Evolutionary conservation across 2,113 vertebrate genomes (phyloP).

Genomic region (Poeciliopsis prolifica): DNA sequence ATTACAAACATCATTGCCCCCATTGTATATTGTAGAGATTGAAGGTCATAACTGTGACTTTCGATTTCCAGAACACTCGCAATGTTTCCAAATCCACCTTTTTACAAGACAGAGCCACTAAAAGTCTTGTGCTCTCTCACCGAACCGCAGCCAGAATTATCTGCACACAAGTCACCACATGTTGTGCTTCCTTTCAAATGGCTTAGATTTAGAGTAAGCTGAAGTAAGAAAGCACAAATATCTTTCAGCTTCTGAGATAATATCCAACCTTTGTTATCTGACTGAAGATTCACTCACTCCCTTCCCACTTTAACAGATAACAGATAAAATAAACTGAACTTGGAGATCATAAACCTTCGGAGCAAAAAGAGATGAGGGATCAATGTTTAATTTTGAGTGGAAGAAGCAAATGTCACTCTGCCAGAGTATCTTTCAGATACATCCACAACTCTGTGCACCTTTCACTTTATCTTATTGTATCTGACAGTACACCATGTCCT

Average conservation of each 20-base stretch:
- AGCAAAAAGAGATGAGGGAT: conserved; percentile 15
- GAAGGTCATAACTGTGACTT: too few species aligned
- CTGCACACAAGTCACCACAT: neutral
- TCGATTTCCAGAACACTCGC: too few species aligned
- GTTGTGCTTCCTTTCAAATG: neutral
- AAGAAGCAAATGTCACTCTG: neutral
- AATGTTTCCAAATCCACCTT: too few species aligned
- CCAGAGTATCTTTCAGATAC: neutral
- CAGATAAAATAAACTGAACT: neutral
- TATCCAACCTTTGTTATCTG: conserved; percentile 2
- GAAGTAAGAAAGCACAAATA: neutral
- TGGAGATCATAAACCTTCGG: conserved; percentile 42
- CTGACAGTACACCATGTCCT: neutral
- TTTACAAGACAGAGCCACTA: neutral
- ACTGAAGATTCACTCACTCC: neutral
- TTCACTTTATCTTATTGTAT: neutral
- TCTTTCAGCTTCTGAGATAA: conserved; percentile 25
- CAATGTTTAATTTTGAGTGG: neutral
- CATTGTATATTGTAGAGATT: too few species aligned
- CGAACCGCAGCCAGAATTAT: too few species aligned
- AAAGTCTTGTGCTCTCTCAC: neutral
- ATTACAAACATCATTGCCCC: too few species aligned
- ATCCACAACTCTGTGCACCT: neutral
- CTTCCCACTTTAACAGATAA: conserved; percentile 1
- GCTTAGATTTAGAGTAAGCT: neutral